Evolutionary conservation across 2,888 invertebrate genomes (phyloP), one percentile per base, ranked within the genome.

Genomic region (Bugula neritina): DNA sequence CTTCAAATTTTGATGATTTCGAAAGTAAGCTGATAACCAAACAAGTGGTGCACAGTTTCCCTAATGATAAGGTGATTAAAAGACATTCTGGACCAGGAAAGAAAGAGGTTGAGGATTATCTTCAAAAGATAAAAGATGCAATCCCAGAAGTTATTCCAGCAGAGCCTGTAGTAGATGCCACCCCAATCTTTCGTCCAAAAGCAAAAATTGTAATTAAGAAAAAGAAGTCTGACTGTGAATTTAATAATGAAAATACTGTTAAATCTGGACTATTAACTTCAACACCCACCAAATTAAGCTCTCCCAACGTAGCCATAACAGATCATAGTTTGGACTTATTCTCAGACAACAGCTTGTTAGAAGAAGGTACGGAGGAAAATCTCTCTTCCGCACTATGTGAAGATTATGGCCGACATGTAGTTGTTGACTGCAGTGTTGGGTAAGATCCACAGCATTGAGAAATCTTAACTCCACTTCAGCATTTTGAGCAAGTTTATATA

Each of bases 381-480:
- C 17, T 27, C 5, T 3, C 27, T 2, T 31, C 27, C 3, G 63
- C 63, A 31, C 27, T 63, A 31, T 63, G 63, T n/a, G 5, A 31
- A 25, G 34, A 34, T 27, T 63, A 63, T n/a, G 31, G 31, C 31
- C 27, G 63, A 25, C 63, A 63, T n/a, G 34, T 34, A 13, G 63
- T 63, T 63, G 63, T 63, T n/a, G 63, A 63, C 31, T 63, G 63
- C 31, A 63, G 63, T 27, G 34, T 63, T 10, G 63, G 63, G 63
- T 63, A 10, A 31, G 63, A 25, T 25, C 27, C n/a, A n/a, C n/a
- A n/a, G n/a, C n/a, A n/a, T n/a, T n/a, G n/a, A n/a, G n/a, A n/a
- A n/a, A n/a, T n/a, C n/a, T n/a, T n/a, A n/a, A n/a, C n/a, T n/a
- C n/a, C n/a, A n/a, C n/a, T n/a, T n/a, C n/a, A n/a, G n/a, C n/a